These are phyloP conservation scores for Nannobrachium achirus DNA, from an alignment of 2,113 vertebrate species.

Conservation along the genomic window DNA sequence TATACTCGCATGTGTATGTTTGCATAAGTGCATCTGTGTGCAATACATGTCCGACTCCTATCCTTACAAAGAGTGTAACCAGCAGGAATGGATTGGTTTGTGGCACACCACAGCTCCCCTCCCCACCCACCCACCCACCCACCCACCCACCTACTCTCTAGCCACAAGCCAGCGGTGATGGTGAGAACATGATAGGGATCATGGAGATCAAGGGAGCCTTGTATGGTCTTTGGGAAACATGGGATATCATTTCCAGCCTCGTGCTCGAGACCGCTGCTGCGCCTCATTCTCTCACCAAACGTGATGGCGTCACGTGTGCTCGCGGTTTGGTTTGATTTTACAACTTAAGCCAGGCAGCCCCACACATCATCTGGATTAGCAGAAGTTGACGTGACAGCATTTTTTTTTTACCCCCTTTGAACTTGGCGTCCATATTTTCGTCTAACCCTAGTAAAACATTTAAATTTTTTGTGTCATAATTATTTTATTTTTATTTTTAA, in stretches of 20 bases:
- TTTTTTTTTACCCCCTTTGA: no score
- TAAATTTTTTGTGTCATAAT: no score
- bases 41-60: slow-evolving; percentile 28
- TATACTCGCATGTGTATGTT: not conserved
- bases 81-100: slow-evolving; percentile 35
- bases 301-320: slow-evolving; percentile 4
- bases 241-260: slow-evolving; percentile 34
- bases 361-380: slow-evolving; percentile 3
- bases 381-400: not conserved
- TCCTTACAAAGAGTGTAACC: slow-evolving; percentile 38
- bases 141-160: not conserved
- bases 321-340: slow-evolving; percentile 8
- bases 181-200: slow-evolving; percentile 38
- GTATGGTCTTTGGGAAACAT: slow-evolving; percentile 15
- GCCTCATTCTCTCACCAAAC: slow-evolving; percentile 1
- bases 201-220: slow-evolving; percentile 30
- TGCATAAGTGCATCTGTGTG: not conserved
- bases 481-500: no score
- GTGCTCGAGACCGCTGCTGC: slow-evolving; percentile 11
- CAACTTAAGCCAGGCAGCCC: not conserved
- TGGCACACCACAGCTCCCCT: slow-evolving; percentile 14
- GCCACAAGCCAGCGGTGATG: slow-evolving; percentile 32
- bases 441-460: no score
- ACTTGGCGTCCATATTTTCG: no score
- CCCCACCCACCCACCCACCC: no score